phyloP scores from a whole-genome alignment of 2,797 vertebrate species.

The Acanthis flammea region DNA sequence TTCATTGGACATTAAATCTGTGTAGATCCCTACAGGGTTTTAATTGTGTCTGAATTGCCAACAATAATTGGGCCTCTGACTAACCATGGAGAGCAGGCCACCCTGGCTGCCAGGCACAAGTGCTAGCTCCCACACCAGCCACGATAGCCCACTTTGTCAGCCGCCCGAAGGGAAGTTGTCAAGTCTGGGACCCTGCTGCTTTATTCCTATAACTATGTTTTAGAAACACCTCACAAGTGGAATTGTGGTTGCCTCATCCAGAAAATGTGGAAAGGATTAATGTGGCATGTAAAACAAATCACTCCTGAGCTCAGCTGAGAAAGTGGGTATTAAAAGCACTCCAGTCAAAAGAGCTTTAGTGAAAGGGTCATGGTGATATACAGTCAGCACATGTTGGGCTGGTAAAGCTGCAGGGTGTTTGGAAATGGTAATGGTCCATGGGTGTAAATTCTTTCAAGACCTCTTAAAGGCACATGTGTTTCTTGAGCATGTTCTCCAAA shows the following conservation, averaged over 20 bases:
- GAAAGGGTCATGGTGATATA: conserved; percentile 81
- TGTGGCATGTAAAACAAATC: conserved; percentile 89
- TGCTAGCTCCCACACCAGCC: conserved; percentile 65
- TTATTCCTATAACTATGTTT: conserved; percentile 82
- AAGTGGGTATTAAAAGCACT: conserved; percentile 85
- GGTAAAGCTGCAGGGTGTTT: conserved; percentile 84
- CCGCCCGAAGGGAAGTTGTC: conserved; percentile 83
- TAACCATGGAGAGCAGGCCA: conserved; percentile 70
- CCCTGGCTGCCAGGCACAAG: conserved; percentile 75
- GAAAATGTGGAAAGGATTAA: conserved; percentile 93
- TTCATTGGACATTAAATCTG: conserved; percentile 78
- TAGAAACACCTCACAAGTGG: conserved; percentile 86
- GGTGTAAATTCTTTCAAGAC: conserved; percentile 88
- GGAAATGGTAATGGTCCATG: conserved; percentile 85
- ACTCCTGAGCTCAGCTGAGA: conserved; percentile 86
- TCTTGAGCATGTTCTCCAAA: conserved; percentile 78
- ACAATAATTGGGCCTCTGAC: conserved; percentile 79
- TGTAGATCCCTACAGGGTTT: conserved; percentile 76
- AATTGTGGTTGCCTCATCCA: conserved; percentile 85
- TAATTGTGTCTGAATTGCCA: conserved; percentile 86
- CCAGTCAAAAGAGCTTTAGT: conserved; percentile 82
- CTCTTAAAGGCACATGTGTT: conserved; percentile 85
- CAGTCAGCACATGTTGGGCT: conserved; percentile 82
- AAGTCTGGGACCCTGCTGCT: conserved; percentile 85
- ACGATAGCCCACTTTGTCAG: conserved; percentile 78